Conservation (phyloP, 2,113 vertebrate genomes). For the Argyrosomus japonicus region DNA sequence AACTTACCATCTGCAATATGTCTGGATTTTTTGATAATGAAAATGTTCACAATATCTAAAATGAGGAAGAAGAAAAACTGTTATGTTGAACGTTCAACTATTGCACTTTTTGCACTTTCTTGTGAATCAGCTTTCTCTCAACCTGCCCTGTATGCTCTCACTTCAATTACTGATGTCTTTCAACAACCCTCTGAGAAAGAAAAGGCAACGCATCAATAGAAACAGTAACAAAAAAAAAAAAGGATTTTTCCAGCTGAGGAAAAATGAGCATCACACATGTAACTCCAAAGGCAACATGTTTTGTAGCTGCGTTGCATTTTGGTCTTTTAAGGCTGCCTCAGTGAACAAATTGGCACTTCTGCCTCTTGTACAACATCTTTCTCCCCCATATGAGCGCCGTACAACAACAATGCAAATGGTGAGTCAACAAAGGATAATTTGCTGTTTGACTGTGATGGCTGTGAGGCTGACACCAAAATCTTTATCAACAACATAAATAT, state of each 20-base stretch:
- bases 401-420: constrained; percentile 30
- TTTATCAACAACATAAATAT: constrained; percentile 29
- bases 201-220: not conserved
- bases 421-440: constrained; percentile 43
- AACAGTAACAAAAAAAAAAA: too few species aligned
- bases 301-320: constrained; percentile 7
- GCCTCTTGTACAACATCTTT: constrained; percentile 12
- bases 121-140: not conserved
- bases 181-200: constrained; percentile 14
- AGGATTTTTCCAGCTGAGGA: not conserved
- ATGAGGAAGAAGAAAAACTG: not conserved
- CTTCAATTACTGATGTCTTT: constrained; percentile 34
- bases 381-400: not conserved
- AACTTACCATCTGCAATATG: not conserved
- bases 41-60: not conserved
- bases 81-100: not conserved
- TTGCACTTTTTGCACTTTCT: not conserved
- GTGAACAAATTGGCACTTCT: constrained; percentile 32
- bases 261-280: constrained; percentile 44
- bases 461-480: constrained; percentile 26
- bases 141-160: not conserved
- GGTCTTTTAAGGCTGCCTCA: constrained; percentile 15
- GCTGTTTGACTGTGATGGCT: constrained; percentile 24
- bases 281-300: constrained; percentile 20
- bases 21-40: not conserved